These are phyloP conservation scores for Taxidea taxus DNA, from an alignment of 2,113 vertebrate species.

Conservation along the genomic window DNA sequence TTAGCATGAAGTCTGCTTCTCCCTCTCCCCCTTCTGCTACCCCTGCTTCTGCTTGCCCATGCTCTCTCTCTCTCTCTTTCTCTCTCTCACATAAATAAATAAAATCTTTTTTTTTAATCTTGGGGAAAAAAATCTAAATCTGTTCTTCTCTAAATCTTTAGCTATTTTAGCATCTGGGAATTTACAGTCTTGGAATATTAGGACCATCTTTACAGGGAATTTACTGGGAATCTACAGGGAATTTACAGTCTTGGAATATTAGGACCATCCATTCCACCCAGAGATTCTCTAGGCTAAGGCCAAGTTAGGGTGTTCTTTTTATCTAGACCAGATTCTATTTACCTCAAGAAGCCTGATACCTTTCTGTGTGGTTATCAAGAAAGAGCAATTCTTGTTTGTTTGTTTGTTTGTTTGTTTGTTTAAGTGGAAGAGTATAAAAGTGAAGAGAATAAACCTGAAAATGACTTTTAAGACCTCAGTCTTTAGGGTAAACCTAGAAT, in stretches of 20 bases:
- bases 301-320: not conserved
- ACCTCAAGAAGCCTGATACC: not conserved
- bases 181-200: not conserved
- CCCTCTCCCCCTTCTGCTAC: no score
- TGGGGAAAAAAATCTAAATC: not conserved
- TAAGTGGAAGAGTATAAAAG: not conserved
- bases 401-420: not conserved
- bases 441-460: not conserved
- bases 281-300: not conserved
- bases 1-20: no score
- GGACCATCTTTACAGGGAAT: not conserved
- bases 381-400: not conserved
- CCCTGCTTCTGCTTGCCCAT: no score
- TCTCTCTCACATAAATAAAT: not conserved
- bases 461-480: constrained; percentile 10
- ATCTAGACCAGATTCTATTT: not conserved
- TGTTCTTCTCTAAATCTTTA: not conserved
- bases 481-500: not conserved
- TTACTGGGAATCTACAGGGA: no score
- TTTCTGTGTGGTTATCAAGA: not conserved
- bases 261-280: not conserved
- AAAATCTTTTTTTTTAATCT: not conserved
- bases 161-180: not conserved
- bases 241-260: not conserved
- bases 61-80: no score